Conservation (phyloP, 2,113 vertebrate genomes). For the Patagioenas fasciata region DNA sequence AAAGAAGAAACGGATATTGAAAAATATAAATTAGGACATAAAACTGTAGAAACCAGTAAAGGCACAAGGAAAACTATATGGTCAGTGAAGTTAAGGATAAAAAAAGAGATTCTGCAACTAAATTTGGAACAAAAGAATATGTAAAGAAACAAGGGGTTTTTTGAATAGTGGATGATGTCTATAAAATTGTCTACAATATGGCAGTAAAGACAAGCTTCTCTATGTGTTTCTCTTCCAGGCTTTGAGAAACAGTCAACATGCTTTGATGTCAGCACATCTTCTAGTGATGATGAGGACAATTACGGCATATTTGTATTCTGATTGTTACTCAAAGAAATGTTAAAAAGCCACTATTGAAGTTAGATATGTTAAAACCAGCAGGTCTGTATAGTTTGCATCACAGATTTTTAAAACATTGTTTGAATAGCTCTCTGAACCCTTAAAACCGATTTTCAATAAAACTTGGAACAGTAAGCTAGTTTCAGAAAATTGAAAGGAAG, state of each 20-base stretch:
- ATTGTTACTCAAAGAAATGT: background rate
- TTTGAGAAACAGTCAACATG: background rate
- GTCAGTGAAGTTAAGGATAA: background rate
- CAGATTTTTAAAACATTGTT: background rate
- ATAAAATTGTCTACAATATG: background rate
- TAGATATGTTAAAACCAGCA: background rate
- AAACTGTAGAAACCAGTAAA: background rate
- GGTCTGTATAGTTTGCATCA: background rate
- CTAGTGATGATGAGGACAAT: background rate
- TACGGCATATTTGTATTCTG: background rate
- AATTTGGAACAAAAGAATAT: background rate
- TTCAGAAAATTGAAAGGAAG: background rate
- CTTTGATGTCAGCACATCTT: background rate
- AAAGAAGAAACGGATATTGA: background rate
- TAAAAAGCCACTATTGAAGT: background rate
- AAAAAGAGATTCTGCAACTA: background rate
- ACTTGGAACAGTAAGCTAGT: background rate
- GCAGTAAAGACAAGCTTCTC: background rate
- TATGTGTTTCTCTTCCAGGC: background rate
- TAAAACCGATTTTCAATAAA: background rate
- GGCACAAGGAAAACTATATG: background rate
- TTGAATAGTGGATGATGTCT: background rate
- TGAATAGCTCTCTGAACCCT: background rate
- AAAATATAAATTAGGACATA: background rate
- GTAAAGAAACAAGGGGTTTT: background rate